Conservation (phyloP, 2,797 vertebrate genomes). For the Philypnodon macrostomus region DNA sequence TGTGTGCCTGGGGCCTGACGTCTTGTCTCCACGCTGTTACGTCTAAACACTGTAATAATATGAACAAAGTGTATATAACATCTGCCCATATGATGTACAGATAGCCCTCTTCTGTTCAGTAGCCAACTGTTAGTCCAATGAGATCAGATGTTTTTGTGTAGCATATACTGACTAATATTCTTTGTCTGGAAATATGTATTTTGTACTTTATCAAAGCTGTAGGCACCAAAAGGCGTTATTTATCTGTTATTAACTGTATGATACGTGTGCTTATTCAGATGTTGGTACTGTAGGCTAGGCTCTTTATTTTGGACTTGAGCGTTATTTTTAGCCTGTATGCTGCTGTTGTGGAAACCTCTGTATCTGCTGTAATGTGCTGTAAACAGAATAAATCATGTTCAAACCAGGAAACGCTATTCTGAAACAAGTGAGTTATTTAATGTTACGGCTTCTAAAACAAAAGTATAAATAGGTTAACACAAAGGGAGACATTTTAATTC, state of each 20-base stretch:
- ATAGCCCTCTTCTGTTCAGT: conserved; percentile 53
- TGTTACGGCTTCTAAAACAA: no score
- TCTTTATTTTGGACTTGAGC: conserved; percentile 38
- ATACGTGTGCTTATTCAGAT: conserved; percentile 56
- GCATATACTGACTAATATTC: conserved; percentile 65
- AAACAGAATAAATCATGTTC: conserved; percentile 70
- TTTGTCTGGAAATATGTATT: conserved; percentile 56
- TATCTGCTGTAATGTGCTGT: conserved; percentile 76
- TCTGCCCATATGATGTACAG: conserved; percentile 75
- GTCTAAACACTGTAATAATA: conserved; percentile 69
- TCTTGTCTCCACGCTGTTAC: conserved; percentile 41
- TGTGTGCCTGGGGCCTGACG: conserved; percentile 15
- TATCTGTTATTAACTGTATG: conserved; percentile 44
- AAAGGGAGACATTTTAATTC: no score
- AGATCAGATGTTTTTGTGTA: conserved; percentile 70
- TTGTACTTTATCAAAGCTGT: conserved; percentile 67
- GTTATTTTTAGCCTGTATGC: conserved; percentile 52
- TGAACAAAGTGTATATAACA: conserved; percentile 76
- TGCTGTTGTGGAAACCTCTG: conserved; percentile 61
- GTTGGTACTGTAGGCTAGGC: conserved; percentile 59
- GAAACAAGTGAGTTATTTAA: no score
- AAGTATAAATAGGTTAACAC: no score
- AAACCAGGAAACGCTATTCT: conserved; percentile 16
- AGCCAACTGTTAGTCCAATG: conserved; percentile 63
- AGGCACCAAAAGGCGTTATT: conserved; percentile 53